Evolutionary conservation across 2,888 invertebrate genomes (phyloP).

Genomic region (Lepidochrysops patricia): DNA sequence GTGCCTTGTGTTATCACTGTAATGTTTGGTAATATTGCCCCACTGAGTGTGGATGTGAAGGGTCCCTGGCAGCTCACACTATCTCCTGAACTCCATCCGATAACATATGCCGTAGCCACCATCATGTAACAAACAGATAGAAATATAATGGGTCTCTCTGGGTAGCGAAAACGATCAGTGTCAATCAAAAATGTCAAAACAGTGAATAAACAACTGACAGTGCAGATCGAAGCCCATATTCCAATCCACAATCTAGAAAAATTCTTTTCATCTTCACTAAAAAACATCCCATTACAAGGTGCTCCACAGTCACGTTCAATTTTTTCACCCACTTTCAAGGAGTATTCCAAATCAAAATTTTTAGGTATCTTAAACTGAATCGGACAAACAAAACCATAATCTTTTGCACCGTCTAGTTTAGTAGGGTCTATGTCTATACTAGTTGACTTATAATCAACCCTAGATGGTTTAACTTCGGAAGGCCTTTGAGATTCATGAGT

Average conservation of each 20-base stretch:
- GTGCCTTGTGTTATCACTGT: slow-evolving; percentile 92
- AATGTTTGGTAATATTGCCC: slow-evolving; percentile 82
- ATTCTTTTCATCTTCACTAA: slow-evolving; percentile 84
- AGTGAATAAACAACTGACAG: slow-evolving; percentile 93
- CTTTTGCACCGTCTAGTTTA: slow-evolving; percentile 73
- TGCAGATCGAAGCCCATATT: slow-evolving; percentile 92
- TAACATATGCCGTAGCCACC: slow-evolving; percentile 93
- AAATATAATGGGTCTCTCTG: slow-evolving; percentile 97
- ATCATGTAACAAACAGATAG: slow-evolving; percentile 96
- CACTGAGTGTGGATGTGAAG: slow-evolving; percentile 80
- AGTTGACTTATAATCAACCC: slow-evolving; percentile 62
- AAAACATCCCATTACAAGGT: slow-evolving; percentile 95
- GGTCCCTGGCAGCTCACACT: slow-evolving; percentile 88
- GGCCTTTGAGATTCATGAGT: slow-evolving; percentile 73
- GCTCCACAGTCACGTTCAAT: slow-evolving; percentile 86
- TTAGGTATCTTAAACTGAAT: slow-evolving; percentile 88
- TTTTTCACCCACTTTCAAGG: slow-evolving; percentile 86
- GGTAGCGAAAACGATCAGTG: slow-evolving; percentile 95
- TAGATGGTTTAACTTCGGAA: slow-evolving; percentile 51
- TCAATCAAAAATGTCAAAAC: slow-evolving; percentile 95
- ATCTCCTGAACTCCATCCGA: slow-evolving; percentile 88
- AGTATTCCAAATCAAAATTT: slow-evolving; percentile 86
- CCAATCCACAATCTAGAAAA: slow-evolving; percentile 95
- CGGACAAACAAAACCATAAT: slow-evolving; percentile 91
- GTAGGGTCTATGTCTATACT: slow-evolving; percentile 67